A percentile compares a stretch with the other conserved stretches of the same genome.
phyloP scores from a whole-genome alignment of 2,888 invertebrate genomes.

The Spialia ferax region DNA sequence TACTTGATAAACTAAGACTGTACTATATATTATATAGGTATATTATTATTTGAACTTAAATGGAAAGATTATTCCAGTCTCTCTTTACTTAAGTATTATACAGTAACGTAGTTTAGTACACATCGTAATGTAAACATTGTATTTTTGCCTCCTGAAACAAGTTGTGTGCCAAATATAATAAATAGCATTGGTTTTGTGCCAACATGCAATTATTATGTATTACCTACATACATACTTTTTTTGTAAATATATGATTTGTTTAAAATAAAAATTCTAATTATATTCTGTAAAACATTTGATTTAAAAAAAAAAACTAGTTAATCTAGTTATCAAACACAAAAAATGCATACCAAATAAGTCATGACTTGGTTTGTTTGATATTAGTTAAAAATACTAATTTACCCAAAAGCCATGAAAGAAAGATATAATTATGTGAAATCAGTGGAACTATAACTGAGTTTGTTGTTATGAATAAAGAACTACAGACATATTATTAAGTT shows the following conservation, averaged over 20 bases:
- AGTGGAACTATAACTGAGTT: no score
- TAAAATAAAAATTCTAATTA: conserved; percentile 22
- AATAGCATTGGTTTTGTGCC: conserved; percentile 47
- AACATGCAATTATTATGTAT: conserved; percentile 2
- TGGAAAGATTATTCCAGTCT: background rate
- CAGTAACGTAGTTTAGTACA: background rate
- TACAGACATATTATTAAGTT: no score
- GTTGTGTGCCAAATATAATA: conserved; percentile 41
- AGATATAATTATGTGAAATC: no score
- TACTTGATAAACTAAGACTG: conserved; percentile 63
- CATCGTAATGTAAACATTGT: conserved; percentile 14
- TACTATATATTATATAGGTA: conserved; percentile 51
- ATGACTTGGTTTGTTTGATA: no score
- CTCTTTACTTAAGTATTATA: conserved; percentile 3
- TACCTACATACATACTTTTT: no score
- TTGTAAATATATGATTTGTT: conserved; percentile 35
- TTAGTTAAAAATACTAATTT: no score
- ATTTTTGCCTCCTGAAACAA: conserved; percentile 19
- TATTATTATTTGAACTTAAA: conserved; percentile 8
- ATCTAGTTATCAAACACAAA: no score
- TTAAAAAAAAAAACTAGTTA: no score
- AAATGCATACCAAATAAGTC: no score
- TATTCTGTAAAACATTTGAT: background rate
- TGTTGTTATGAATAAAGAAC: no score
- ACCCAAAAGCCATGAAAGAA: no score